A percentile compares a stretch with the other conserved stretches of the same genome.
Evolutionary conservation across 2,113 vertebrate species (phyloP).

Genomic region (Accipiter virgatus): DNA sequence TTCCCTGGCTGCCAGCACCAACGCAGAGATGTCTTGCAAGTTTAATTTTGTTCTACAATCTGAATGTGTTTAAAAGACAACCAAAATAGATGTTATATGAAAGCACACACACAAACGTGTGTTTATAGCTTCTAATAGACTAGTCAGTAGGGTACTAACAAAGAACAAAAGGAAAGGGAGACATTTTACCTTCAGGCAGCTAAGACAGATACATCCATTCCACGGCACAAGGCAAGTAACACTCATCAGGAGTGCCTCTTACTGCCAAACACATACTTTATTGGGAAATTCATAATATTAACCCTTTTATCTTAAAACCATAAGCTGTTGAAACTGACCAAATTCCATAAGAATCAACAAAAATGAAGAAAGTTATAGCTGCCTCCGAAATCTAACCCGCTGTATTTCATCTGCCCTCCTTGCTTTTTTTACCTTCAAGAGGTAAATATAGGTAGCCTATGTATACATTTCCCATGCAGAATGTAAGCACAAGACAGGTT

Average conservation of each 20-base stretch:
- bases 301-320: not conserved
- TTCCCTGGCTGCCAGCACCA: not conserved
- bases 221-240: not conserved
- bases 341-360: not conserved
- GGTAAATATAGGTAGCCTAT: not conserved
- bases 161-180: not conserved
- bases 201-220: accelerated
- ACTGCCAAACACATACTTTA: not conserved
- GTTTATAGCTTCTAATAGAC: not conserved
- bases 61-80: not conserved
- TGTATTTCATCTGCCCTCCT: not conserved
- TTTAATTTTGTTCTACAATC: not conserved
- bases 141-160: not conserved
- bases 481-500: not conserved
- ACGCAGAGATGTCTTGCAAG: not conserved
- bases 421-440: not conserved
- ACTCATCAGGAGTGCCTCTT: not conserved
- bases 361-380: accelerated
- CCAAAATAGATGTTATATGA: not conserved
- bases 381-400: not conserved
- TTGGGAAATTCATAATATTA: not conserved
- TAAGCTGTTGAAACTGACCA: not conserved
- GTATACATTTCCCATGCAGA: not conserved
- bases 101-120: not conserved
- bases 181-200: not conserved